Conservation (phyloP, 92 coral and sea anemone genomes). For the Zoanthus gigantus region DNA sequence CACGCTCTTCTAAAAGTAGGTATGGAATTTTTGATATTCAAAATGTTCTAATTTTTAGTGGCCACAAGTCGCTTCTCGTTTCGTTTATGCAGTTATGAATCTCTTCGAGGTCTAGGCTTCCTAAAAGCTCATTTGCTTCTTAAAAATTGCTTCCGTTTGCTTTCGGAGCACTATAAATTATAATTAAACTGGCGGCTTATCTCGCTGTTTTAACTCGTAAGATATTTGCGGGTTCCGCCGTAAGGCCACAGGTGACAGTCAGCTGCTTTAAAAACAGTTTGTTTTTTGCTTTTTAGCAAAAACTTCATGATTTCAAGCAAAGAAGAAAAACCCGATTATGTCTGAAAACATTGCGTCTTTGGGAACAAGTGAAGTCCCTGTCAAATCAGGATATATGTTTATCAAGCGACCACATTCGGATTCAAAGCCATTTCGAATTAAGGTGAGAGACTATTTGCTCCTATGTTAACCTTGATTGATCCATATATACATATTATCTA, state of each 20-base stretch:
- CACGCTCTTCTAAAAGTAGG: background rate
- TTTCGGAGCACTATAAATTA: background rate
- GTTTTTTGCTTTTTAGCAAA: background rate
- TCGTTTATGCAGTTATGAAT: background rate
- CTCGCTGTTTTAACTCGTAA: background rate
- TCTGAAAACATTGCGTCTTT: background rate
- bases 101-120: background rate
- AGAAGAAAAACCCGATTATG: constrained; percentile 1
- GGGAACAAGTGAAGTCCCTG: constrained; percentile 23
- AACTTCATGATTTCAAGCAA: constrained; percentile 26
- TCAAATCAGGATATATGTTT: constrained; percentile 82
- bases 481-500: too few species aligned
- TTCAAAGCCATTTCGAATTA: constrained; percentile 72
- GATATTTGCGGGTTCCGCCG: background rate
- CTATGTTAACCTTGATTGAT: background rate
- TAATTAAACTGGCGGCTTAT: background rate
- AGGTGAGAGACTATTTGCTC: constrained; percentile 48
- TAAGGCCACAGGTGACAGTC: background rate
- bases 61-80: background rate
- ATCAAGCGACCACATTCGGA: constrained; percentile 83
- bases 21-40: background rate
- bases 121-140: background rate
- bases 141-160: background rate
- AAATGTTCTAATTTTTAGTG: background rate
- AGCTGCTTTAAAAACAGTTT: constrained; percentile 1